A percentile compares a stretch with the other conserved stretches of the same genome.
phyloP scores from a whole-genome alignment of 1,140 invertebrate species.

The Drosophila repletoides region DNA sequence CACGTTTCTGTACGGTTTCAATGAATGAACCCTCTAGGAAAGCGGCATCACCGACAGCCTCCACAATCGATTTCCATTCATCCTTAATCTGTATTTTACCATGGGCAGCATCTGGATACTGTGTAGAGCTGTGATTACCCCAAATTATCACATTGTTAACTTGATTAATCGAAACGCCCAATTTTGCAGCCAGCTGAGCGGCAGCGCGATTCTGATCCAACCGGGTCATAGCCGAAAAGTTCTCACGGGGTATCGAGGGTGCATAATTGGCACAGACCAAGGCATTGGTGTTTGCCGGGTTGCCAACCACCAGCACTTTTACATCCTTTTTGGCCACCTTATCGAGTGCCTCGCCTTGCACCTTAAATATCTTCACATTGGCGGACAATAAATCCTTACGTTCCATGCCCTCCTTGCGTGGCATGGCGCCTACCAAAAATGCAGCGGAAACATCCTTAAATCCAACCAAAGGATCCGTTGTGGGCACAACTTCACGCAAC shows the following conservation, averaged over 20 bases:
- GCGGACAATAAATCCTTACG: constrained; percentile 97
- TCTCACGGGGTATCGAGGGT: constrained; percentile 97
- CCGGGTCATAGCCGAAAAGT: constrained; percentile 99
- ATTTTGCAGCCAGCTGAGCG: constrained; percentile 89
- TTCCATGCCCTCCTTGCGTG: constrained; percentile 99
- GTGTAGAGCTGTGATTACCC: constrained; percentile 99
- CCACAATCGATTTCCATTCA: constrained; percentile 85
- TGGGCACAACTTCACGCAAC: constrained; percentile 92
- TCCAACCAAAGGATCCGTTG: constrained; percentile 92
- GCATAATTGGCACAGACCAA: constrained; percentile 98
- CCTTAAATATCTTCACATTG: constrained; percentile 99
- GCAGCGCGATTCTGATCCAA: constrained; percentile 98
- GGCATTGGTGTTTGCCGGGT: constrained; percentile 99
- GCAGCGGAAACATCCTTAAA: constrained; percentile 98
- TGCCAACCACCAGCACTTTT: constrained; percentile 98
- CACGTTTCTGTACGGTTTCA: constrained; percentile 97
- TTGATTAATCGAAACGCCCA: constrained; percentile 87
- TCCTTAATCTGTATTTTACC: constrained; percentile 87
- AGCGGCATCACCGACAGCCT: constrained; percentile 90
- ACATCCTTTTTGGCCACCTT: constrained; percentile 96
- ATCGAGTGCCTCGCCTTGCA: constrained; percentile 95
- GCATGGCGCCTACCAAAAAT: constrained; percentile 99
- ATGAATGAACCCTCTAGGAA: constrained; percentile 91
- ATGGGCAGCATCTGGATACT: constrained; percentile 97
- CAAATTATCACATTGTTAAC: constrained; percentile 98